Base-by-base conservation (phyloP, 2,797 vertebrate species). In the Arnoldichthys spilopterus region DNA sequence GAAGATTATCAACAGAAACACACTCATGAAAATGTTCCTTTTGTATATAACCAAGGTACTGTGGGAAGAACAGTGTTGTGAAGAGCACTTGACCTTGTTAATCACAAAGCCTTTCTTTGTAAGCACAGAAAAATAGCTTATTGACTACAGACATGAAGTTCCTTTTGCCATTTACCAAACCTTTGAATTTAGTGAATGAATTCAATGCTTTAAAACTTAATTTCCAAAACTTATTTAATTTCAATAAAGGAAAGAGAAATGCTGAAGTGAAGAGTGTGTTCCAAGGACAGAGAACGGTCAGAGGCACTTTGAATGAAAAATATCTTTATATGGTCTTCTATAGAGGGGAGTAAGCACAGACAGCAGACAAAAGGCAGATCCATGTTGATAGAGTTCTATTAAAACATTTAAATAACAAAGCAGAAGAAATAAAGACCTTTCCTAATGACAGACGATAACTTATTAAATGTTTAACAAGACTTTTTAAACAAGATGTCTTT, bases 171-270 rank as follows among this genome's bases (percentile, higher is more conserved):
- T 61, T 63, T 80, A 59, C 54, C 59, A 80, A 61, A 45, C 18
- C 32, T 84, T 59, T 77, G 66, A 77, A 85, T 80, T 61, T 28
- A 22, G 26, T 67, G 53, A 37, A 81, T 72, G 67, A 72, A 63
- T 78, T 54, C 6, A 32, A 40, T 18, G 54, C 72, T 59, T 70
- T 40, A 58, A 71, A 76, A 71, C 59, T 54, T 40, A 80, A 72
- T 70, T 70, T 64, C 34, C 34, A 77, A 75, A 72, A 51, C 75
- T 82, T 58, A 84, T 82, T 79, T 82, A 62, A 82, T 67, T 79
- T 82, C 34, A 72, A 74, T 79, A 79, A 70, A 74, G 71, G 61
- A 28, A 72, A 82, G 47, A 43, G 49, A 79, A 66, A 78, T 76
- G 72, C 69, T 75, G 45, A 66, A 82, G 61, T 58, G 59, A 82